phyloP scores from a whole-genome alignment of 1,140 invertebrate species.

The Lordiphosa clarofinis region DNA sequence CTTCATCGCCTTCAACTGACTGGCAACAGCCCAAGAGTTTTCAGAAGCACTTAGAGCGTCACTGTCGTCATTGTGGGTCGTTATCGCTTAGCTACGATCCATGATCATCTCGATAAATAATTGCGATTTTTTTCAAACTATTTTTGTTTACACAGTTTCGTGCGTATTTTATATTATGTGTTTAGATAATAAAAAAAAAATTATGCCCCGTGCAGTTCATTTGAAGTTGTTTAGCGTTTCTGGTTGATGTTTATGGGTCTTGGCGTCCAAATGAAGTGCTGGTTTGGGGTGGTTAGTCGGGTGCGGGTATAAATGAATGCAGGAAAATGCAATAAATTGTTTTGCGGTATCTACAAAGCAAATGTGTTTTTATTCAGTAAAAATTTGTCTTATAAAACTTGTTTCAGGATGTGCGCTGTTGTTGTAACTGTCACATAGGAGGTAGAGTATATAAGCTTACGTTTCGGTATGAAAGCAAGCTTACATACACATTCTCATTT shows the following conservation, averaged over 20 bases:
- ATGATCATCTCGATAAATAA: conserved; percentile 45
- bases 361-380: background rate
- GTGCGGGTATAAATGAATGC: conserved; percentile 1
- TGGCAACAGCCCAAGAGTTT: conserved; percentile 49
- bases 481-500: too few relatives aligned
- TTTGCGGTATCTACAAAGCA: background rate
- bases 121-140: conserved; percentile 4
- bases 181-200: conserved; percentile 52
- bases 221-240: conserved; percentile 26
- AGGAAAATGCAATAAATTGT: conserved; percentile 19
- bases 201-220: conserved; percentile 30
- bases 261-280: conserved; percentile 5
- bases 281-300: conserved; percentile 3
- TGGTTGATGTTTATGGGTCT: conserved; percentile 23
- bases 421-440: too few relatives aligned
- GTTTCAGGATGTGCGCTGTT: too few relatives aligned
- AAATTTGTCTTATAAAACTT: too few relatives aligned
- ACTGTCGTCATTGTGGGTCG: conserved; percentile 31
- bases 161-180: conserved; percentile 31
- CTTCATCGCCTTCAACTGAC: conserved; percentile 30
- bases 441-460: too few relatives aligned
- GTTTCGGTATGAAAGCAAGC: too few relatives aligned
- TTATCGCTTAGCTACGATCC: conserved; percentile 39
- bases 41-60: background rate
- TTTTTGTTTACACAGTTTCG: conserved; percentile 34